Conservation (phyloP, 2,797 vertebrate species). For the Lagorchestes hirsutus region DNA sequence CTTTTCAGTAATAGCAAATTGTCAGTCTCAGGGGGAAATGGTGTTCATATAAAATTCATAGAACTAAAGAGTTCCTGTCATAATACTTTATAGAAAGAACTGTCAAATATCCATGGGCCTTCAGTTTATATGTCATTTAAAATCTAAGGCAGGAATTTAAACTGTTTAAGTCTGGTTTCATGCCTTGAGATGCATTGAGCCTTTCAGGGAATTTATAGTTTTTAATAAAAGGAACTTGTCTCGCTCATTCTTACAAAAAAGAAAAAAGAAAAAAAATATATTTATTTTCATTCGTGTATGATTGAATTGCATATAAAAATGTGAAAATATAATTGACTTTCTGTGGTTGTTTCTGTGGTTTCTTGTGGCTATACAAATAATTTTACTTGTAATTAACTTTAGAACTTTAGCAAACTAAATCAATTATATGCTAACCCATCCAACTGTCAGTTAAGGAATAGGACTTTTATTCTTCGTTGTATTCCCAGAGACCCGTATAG, state of each 20-base stretch:
- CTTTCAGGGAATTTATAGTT: slow-evolving; percentile 68
- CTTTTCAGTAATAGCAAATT: slow-evolving; percentile 65
- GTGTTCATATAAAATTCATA: slow-evolving; percentile 72
- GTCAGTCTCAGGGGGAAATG: slow-evolving; percentile 50
- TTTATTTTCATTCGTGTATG: slow-evolving; percentile 59
- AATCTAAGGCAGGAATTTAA: slow-evolving; percentile 63
- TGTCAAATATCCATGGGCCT: slow-evolving; percentile 67
- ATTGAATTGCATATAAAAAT: slow-evolving; percentile 56
- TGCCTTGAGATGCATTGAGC: slow-evolving; percentile 26
- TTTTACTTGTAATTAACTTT: neutral
- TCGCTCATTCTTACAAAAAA: neutral
- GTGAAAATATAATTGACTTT: slow-evolving; percentile 64
- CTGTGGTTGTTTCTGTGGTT: neutral
- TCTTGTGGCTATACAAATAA: slow-evolving; percentile 25
- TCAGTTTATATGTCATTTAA: slow-evolving; percentile 73
- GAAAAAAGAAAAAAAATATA: neutral
- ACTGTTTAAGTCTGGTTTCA: slow-evolving; percentile 29
- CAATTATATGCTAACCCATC: neutral
- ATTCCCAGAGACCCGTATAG: neutral
- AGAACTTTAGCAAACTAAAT: neutral
- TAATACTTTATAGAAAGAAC: slow-evolving; percentile 24
- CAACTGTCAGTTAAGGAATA: neutral
- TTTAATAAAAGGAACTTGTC: slow-evolving; percentile 63
- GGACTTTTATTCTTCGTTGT: neutral
- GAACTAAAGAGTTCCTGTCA: slow-evolving; percentile 70